Percentiles rank a stretch among this genome's conserved stretches.
Evolutionary conservation across 2,113 vertebrate species (phyloP).

Genomic region (Sula dactylatra): DNA sequence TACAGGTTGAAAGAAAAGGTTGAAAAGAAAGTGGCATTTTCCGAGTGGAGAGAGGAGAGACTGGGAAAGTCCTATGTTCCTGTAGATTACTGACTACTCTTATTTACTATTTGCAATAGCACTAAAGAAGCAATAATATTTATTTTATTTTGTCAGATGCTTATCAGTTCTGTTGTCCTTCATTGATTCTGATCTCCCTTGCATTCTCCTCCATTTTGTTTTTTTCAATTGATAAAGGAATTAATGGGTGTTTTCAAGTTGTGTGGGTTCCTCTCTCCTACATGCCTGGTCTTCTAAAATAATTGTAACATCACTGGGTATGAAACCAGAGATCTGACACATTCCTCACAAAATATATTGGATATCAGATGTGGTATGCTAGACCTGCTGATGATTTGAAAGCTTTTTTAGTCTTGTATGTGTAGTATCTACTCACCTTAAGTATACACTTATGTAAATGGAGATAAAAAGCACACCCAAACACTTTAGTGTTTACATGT

Average conservation of each 20-base stretch:
- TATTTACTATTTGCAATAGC: not conserved
- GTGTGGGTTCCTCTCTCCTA: not conserved
- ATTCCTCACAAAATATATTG: not conserved
- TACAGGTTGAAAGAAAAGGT: not conserved
- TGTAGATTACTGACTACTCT: not conserved
- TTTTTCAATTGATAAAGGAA: not conserved
- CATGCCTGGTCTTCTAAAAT: not conserved
- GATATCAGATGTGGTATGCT: not conserved
- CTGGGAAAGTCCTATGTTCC: not conserved
- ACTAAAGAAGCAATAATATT: not conserved
- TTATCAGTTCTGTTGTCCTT: not conserved
- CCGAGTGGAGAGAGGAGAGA: not conserved
- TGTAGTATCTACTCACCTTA: not conserved
- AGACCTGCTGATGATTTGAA: not conserved
- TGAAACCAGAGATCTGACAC: not conserved
- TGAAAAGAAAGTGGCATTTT: not conserved
- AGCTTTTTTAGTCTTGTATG: not conserved
- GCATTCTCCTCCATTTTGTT: not conserved
- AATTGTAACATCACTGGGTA: not conserved
- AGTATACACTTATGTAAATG: not conserved
- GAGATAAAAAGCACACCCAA: not conserved
- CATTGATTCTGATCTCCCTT: not conserved
- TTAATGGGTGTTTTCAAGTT: not conserved
- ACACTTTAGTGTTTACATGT: not conserved
- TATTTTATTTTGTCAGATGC: not conserved